Conservation (phyloP, 2,797 vertebrate species). For the Chelidonichthys spinosus region DNA sequence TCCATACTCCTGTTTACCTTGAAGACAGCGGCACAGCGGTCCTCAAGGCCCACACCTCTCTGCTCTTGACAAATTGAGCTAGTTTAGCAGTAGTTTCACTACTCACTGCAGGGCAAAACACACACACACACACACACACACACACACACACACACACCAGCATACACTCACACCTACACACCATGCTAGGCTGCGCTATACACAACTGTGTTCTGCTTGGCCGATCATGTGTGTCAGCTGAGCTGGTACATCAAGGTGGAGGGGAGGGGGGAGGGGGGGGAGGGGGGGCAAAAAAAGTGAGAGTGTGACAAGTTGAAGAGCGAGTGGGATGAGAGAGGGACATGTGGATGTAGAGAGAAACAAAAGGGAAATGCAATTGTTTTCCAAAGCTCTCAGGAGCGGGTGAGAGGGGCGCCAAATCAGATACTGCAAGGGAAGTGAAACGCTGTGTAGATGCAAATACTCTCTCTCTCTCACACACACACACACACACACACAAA, state of each 20-base stretch:
- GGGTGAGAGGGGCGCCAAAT: slow-evolving; percentile 62
- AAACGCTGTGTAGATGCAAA: slow-evolving; percentile 61
- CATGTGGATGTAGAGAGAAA: slow-evolving; percentile 58
- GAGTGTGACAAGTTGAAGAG: slow-evolving; percentile 52
- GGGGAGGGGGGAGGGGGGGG: slow-evolving; percentile 16
- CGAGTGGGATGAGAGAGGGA: slow-evolving; percentile 58
- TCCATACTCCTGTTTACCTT: slow-evolving; percentile 65
- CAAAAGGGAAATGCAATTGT: slow-evolving; percentile 75
- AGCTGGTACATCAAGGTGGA: slow-evolving; percentile 67
- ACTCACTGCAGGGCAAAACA: slow-evolving; percentile 67
- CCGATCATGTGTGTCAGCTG: slow-evolving; percentile 75
- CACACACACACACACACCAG: slow-evolving; percentile 46
- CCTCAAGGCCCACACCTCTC: slow-evolving; percentile 74
- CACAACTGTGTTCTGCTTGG: slow-evolving; percentile 75
- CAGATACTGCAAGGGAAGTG: slow-evolving; percentile 69
- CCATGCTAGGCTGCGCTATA: slow-evolving; percentile 48
- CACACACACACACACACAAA: slow-evolving; percentile 11
- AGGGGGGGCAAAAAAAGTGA: slow-evolving; percentile 1
- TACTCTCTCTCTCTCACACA: slow-evolving; percentile 16
- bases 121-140: slow-evolving; percentile 27
- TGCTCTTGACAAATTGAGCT: slow-evolving; percentile 82
- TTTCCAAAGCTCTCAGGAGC: slow-evolving; percentile 72
- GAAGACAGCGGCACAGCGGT: slow-evolving; percentile 51
- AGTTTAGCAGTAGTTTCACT: slow-evolving; percentile 76
- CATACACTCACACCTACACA: slow-evolving; percentile 47